Percentiles rank a stretch among this genome's conserved stretches.
These are phyloP conservation scores for Balaeniceps rex DNA, from an alignment of 2,113 vertebrate species.

Conservation along the genomic window DNA sequence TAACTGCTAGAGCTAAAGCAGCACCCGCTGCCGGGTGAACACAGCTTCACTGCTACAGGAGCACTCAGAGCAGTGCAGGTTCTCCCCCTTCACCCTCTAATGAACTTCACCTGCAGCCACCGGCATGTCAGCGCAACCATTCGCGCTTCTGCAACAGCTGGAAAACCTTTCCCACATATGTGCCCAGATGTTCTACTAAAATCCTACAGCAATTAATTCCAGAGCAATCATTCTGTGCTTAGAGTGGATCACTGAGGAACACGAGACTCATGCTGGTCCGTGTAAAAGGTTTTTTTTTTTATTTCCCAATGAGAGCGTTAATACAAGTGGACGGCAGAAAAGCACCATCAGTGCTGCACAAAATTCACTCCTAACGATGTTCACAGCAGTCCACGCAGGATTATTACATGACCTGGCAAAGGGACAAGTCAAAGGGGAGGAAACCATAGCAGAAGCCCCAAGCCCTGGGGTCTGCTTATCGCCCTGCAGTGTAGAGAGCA, in stretches of 20 bases:
- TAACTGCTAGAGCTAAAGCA: background rate
- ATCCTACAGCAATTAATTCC: background rate
- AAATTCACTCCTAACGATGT: background rate
- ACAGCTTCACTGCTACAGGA: background rate
- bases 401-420: background rate
- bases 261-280: background rate
- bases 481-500: background rate
- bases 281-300: background rate
- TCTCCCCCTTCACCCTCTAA: background rate
- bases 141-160: background rate
- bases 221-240: background rate
- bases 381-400: background rate
- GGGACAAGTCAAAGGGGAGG: background rate
- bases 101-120: background rate
- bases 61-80: background rate
- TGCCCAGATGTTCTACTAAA: background rate
- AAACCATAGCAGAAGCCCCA: background rate
- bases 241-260: background rate
- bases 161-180: background rate
- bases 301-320: background rate
- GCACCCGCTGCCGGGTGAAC: fast-evolving
- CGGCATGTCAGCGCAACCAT: background rate
- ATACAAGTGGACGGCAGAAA: background rate
- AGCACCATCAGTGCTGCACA: background rate
- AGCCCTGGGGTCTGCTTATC: background rate